Evolutionary conservation across 2,113 vertebrate species (phyloP), one percentile per base, ranked within the genome.

Genomic region (Cavia aperea): DNA sequence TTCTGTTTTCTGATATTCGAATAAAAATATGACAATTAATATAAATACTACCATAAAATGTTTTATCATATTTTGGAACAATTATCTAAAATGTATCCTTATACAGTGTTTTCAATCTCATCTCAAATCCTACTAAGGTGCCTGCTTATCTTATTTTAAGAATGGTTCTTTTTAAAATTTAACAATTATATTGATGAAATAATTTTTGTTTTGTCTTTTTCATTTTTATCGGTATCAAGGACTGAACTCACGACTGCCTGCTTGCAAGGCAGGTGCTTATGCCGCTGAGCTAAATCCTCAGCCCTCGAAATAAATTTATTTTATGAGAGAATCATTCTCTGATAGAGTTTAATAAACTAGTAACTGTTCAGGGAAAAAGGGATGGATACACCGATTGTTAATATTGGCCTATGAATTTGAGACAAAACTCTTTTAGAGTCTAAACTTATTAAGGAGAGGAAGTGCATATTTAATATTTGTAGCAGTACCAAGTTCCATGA

Each of bases 361-460:
- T 58, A 56, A 24, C 16, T 85, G 4, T 39, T 49, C 21, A n/a
- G 19, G 0, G 9, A n/a, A 26, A 23, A 12, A 31, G 29, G 6
- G 12, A 7, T 4, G 5, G 54, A 11, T 13, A 4, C 3, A 39
- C 29, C 54, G 18, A 82, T 6, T 39, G 2, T 46, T 66, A 60
- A 68, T 49, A 16, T 21, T 13, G 18, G 65, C 36, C 33, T 60
- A 33, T 46, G 29, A 86, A 36, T 2, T 0, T 6, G 18, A 83
- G 10, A 23, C 14, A 11, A 43, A 0, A 54, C 2, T 1, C 9
- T 78, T 11, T 79, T 72, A 81, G 1, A n/a, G 1, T 49, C 9
- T 23, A 70, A 70, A 19, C 14, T 70, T 77, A 56, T 70, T 81
- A 33, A 46, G 16, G 78, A 39, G 43, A 75, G 31, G 88, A 84